Evolutionary conservation across 2,888 invertebrate species (phyloP), one percentile per base, ranked within the genome.

Genomic region (Leptothorax acervorum): DNA sequence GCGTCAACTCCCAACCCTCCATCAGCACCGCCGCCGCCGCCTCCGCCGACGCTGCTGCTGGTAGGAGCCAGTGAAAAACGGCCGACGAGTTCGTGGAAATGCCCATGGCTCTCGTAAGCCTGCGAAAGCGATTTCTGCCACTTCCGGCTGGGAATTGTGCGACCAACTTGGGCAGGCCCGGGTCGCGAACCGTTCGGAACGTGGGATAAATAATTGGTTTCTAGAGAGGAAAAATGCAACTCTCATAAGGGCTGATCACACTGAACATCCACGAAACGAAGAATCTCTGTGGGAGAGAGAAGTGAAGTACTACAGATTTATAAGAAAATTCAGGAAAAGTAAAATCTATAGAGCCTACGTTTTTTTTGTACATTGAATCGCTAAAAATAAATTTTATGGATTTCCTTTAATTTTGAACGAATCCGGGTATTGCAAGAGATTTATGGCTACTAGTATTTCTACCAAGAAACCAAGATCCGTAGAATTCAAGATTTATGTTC

Each of bases 31-130:
- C 83, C 82, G 48, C 65, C 73, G 12, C 79, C 31, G 75, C 70
- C 82, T 31, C 76, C 84, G 83, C 66, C 81, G 71, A 75, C 62
- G 81, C 62, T 71, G 71, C 78, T 63, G 81, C 62, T 71, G 85
- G 68, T 86, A 85, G 85, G 87, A 86, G 84, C 86, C 75, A 62
- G 87, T 91, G 92, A 92, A 92, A 91, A 92, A 92, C 90, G 92
- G 88, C 86, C 79, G 79, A 62, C 71, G 87, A 63, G 73, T 79
- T 74, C 78, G 76, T 86, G 90, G 89, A 91, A 91, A 89, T 90
- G 86, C 84, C 66, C 82, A 68, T 74, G 86, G 83, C 83, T 84
- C 87, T 81, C 79, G 79, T 81, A 74, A 81, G 74, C 79, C 60
- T 87, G 86, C 88, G 87, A 88, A 88, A 87, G 84, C 85, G 86